A percentile compares a stretch with the other conserved stretches of the same genome.
These are phyloP conservation scores for Paracentrotus lividus DNA, from an alignment of 53 echinoderm and acorn worm genomes.

Conservation along the genomic window DNA sequence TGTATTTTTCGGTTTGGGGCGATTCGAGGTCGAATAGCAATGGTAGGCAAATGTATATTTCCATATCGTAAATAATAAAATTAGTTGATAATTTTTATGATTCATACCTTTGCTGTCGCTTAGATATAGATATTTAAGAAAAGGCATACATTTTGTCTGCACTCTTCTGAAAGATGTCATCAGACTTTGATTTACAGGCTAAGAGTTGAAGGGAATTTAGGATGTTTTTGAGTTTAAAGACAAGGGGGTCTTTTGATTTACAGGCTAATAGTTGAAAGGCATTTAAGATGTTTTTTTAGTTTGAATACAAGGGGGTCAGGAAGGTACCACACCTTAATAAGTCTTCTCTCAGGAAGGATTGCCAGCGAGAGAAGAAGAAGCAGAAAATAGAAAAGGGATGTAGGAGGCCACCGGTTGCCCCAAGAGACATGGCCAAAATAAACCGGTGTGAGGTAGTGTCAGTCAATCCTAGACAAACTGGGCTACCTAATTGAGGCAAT, in stretches of 20 bases:
- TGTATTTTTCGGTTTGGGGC: too few relatives aligned
- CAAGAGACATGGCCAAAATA: slow-evolving; percentile 33
- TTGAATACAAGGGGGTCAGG: slow-evolving; percentile 43
- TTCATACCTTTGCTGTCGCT: too few relatives aligned
- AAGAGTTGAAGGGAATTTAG: not conserved
- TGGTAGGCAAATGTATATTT: too few relatives aligned
- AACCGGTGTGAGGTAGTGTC: not conserved
- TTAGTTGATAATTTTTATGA: too few relatives aligned
- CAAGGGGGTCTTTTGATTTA: too few relatives aligned
- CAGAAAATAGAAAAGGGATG: slow-evolving; percentile 35
- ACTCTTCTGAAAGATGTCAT: not conserved
- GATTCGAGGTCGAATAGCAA: too few relatives aligned
- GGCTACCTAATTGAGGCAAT: not conserved
- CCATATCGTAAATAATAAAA: too few relatives aligned
- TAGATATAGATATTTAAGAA: too few relatives aligned
- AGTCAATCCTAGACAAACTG: not conserved
- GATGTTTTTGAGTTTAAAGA: not conserved
- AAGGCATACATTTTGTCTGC: not conserved
- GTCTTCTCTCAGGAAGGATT: slow-evolving; percentile 27
- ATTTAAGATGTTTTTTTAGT: not conserved
- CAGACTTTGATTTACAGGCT: too few relatives aligned
- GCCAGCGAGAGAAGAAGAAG: slow-evolving; percentile 28
- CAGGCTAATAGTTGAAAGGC: slow-evolving; percentile 38
- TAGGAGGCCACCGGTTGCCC: not conserved
- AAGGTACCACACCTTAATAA: slow-evolving; percentile 50